Evolutionary conservation across 2,888 invertebrate species (phyloP).

Genomic region (Zygaena filipendulae): DNA sequence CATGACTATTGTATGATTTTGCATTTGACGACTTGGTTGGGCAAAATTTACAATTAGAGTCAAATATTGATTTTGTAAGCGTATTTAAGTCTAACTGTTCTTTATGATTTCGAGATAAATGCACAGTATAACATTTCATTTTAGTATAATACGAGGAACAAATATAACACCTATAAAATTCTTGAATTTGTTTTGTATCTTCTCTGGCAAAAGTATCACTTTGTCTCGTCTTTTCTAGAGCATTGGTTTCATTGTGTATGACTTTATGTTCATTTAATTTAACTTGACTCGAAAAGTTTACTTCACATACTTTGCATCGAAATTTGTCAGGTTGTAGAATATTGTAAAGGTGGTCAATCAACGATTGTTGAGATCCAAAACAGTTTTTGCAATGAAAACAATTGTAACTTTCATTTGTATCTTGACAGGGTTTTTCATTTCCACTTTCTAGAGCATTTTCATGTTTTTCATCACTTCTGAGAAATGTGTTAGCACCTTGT

Average conservation of each 20-base stretch:
- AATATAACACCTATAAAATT: constrained; percentile 22
- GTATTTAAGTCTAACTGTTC: too few relatives aligned
- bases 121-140: constrained; percentile 17
- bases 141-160: constrained; percentile 25
- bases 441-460: too few relatives aligned
- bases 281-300: too few relatives aligned
- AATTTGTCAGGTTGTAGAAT: constrained; percentile 22
- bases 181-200: too few relatives aligned
- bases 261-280: constrained; percentile 12
- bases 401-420: constrained; percentile 1
- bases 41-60: constrained; percentile 29
- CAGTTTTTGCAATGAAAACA: constrained; percentile 39
- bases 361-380: constrained; percentile 28
- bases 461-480: too few relatives aligned
- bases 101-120: constrained; percentile 26
- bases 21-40: constrained; percentile 15
- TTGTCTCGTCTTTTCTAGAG: too few relatives aligned
- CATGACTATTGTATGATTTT: constrained; percentile 21
- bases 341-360: constrained; percentile 45
- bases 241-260: not conserved
- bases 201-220: too few relatives aligned
- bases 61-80: constrained; percentile 22
- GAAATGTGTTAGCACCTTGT: too few relatives aligned
- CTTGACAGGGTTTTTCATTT: too few relatives aligned
- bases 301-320: constrained; percentile 9